Conservation (phyloP, 2,113 vertebrate genomes). For the Rutilus rutilus region DNA sequence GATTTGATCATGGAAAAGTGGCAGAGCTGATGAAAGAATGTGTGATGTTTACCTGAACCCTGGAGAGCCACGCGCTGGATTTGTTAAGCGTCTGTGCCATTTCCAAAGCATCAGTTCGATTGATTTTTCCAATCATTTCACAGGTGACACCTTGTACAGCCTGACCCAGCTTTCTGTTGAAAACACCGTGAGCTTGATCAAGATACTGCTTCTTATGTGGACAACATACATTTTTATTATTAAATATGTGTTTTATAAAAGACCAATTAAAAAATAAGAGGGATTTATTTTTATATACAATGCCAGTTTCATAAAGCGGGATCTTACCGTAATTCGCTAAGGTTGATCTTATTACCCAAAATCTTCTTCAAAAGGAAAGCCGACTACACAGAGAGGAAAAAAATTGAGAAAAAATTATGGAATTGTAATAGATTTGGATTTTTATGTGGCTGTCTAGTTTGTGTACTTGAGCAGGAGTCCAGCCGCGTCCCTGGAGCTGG, state of each 20-base stretch:
- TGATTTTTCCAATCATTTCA: slow-evolving; percentile 60
- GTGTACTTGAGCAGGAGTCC: slow-evolving; percentile 69
- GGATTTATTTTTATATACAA: background rate
- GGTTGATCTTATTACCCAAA: slow-evolving; percentile 48
- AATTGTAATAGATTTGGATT: background rate
- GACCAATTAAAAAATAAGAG: background rate
- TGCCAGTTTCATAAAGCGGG: background rate
- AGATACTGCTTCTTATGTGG: background rate
- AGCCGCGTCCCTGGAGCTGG: slow-evolving; percentile 59
- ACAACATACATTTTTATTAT: background rate
- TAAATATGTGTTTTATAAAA: background rate
- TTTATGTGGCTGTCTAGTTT: background rate
- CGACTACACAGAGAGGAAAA: slow-evolving; percentile 60
- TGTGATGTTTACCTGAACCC: slow-evolving; percentile 61
- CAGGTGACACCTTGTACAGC: slow-evolving; percentile 71
- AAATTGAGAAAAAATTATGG: background rate
- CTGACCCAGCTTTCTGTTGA: slow-evolving; percentile 63
- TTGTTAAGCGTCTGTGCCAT: slow-evolving; percentile 59
- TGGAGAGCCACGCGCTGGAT: slow-evolving; percentile 65
- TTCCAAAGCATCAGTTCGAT: slow-evolving; percentile 51
- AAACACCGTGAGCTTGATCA: slow-evolving; percentile 2
- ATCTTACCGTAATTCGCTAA: slow-evolving; percentile 41
- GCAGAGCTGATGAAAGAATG: background rate
- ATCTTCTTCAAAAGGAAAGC: slow-evolving; percentile 61
- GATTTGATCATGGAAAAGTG: background rate